Evolutionary conservation across 1,140 invertebrate species (phyloP).

Genomic region (Aphaenogaster ashmeadi): DNA sequence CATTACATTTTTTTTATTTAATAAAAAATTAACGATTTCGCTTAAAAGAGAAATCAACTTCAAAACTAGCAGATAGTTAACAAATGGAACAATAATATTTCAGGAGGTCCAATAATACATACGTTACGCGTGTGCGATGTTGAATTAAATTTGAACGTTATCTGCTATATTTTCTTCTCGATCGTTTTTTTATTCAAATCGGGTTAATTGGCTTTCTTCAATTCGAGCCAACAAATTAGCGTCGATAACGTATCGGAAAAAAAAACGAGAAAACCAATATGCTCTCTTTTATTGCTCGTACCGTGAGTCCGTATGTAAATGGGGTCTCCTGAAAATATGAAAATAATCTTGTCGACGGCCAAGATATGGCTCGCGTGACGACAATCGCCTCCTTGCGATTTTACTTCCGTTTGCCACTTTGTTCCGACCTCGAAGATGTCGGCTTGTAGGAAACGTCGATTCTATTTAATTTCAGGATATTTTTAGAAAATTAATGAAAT

Average conservation of each 20-base stretch:
- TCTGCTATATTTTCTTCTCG: neutral
- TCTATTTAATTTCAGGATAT: conserved; percentile 25
- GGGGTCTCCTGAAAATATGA: conserved; percentile 49
- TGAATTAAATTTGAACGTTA: neutral
- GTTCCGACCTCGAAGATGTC: conserved; percentile 58
- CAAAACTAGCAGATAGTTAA: neutral
- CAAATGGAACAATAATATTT: neutral
- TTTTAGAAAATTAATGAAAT: neutral
- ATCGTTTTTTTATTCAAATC: conserved; percentile 23
- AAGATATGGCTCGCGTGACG: conserved; percentile 66
- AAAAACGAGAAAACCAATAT: conserved; percentile 23
- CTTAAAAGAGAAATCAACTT: neutral
- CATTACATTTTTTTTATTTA: conserved; percentile 1
- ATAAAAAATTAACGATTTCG: neutral
- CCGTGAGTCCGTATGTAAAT: conserved; percentile 65
- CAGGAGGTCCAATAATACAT: neutral
- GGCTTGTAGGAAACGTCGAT: conserved; percentile 25
- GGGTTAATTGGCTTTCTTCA: conserved; percentile 14
- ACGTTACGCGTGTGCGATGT: neutral
- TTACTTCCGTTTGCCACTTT: conserved; percentile 60
- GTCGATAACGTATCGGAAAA: neutral
- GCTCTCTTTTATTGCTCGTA: conserved; percentile 37
- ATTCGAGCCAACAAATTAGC: conserved; percentile 11
- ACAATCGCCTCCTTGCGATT: conserved; percentile 59
- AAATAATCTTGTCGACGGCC: conserved; percentile 54